Evolutionary conservation across 2,888 invertebrate species (phyloP).

Genomic region (Acleris sparsana): DNA sequence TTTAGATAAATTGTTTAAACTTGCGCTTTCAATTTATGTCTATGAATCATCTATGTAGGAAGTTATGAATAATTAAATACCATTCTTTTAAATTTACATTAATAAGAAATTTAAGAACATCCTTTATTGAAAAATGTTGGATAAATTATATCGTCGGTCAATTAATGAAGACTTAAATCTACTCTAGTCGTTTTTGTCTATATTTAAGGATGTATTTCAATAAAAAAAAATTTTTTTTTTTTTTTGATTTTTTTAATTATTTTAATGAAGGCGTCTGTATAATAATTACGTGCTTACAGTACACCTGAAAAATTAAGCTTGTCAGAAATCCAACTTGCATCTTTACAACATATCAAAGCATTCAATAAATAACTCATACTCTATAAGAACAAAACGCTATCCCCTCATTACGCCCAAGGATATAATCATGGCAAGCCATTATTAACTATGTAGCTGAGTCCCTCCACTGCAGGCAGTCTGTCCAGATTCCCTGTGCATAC

Average conservation of each 20-base stretch:
- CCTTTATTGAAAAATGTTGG: too few relatives aligned
- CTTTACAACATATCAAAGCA: conserved; percentile 3
- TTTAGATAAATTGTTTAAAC: conserved; percentile 10
- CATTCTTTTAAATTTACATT: too few relatives aligned
- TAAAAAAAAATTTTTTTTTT: too few relatives aligned
- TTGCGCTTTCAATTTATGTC: background rate
- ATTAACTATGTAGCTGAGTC: conserved; percentile 25
- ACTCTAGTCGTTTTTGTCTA: too few relatives aligned
- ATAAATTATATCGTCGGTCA: too few relatives aligned
- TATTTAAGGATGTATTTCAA: too few relatives aligned
- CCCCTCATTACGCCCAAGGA: conserved; percentile 30
- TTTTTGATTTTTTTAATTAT: too few relatives aligned
- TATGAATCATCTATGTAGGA: background rate
- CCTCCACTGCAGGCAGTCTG: conserved; percentile 30
- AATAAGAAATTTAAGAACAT: too few relatives aligned
- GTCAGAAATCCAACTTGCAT: background rate
- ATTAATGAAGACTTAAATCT: too few relatives aligned
- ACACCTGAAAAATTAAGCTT: background rate
- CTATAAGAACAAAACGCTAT: conserved; percentile 26
- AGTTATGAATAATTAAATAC: too few relatives aligned
- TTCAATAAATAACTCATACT: conserved; percentile 14
- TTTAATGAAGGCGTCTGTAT: too few relatives aligned
- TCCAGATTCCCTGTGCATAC: conserved; percentile 34
- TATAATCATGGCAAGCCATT: conserved; percentile 27
- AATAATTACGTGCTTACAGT: too few relatives aligned